Evolutionary conservation across 2,888 invertebrate species (phyloP).

Genomic region (Apamea monoglypha): DNA sequence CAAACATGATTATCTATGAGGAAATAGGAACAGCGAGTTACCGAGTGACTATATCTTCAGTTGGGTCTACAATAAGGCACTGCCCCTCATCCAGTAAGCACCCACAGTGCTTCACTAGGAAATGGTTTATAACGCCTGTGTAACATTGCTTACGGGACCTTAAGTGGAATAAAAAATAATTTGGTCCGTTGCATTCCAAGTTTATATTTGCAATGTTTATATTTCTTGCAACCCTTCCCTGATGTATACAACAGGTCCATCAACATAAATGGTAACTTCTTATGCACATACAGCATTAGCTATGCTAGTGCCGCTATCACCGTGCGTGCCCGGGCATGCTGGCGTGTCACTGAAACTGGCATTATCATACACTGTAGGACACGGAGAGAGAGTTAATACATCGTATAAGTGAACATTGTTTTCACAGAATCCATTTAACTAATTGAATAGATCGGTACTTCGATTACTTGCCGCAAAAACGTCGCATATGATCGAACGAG

Average conservation of each 20-base stretch:
- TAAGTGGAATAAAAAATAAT: not conserved
- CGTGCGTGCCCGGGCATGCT: slow-evolving; percentile 32
- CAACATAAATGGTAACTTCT: slow-evolving; percentile 3
- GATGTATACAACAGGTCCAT: slow-evolving; percentile 13
- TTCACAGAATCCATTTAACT: slow-evolving; percentile 60
- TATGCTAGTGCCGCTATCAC: slow-evolving; percentile 3
- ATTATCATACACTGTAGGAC: slow-evolving; percentile 32
- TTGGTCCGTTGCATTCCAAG: not conserved
- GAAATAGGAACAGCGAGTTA: not conserved
- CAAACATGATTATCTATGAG: not conserved
- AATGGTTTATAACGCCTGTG: not conserved
- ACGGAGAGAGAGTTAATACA: slow-evolving; percentile 30
- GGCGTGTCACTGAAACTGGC: not conserved
- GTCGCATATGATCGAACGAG: slow-evolving; percentile 29
- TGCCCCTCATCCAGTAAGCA: not conserved
- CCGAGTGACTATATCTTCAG: not conserved
- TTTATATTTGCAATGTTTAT: slow-evolving; percentile 21
- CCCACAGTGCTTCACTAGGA: not conserved
- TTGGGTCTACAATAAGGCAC: not conserved
- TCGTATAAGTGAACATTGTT: slow-evolving; percentile 26
- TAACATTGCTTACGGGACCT: not conserved
- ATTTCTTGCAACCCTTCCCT: not conserved
- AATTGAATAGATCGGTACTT: slow-evolving; percentile 64
- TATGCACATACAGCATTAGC: slow-evolving; percentile 15
- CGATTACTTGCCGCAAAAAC: slow-evolving; percentile 62